Evolutionary conservation across 2,888 invertebrate genomes (phyloP), one percentile per base, ranked within the genome.

Genomic region (Ditula angustiorana): DNA sequence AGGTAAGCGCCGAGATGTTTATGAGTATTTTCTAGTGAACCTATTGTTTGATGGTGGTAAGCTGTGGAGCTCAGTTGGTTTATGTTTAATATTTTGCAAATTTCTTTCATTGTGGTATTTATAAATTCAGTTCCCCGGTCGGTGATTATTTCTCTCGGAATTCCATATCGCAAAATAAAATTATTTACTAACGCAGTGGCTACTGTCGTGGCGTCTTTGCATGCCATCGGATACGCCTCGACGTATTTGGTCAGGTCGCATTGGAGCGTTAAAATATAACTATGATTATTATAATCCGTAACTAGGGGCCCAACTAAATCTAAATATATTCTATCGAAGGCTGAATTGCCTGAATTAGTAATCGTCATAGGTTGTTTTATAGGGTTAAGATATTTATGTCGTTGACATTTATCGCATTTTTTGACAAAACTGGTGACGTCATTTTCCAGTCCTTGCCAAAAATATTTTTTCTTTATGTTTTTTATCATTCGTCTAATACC

Each of bases 401-500:
- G 7, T 33, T 33, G 35, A 37, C 35, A 37, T 37, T 37, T 37
- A 13, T 13, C 13, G 35, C 35, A 37, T 16, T 37, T 37, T 37
- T 13, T 4, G 35, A 37, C 13, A 37, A 37, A 37, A 13, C 13
- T 13, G n/a, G n/a, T 5, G n/a, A 3, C 35, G 13, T 37, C 35
- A 13, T 37, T 37, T 13, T 37, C n/a, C 13, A 37, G n/a, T 13
- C 35, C 16, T 37, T n/a, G 13, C 35, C 35, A 37, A 37, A 37
- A 37, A 37, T 37, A 37, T 16, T 16, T 16, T 21, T 10, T 19
- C 21, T 13, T 11, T 16, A 53, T 53, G n/a, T 53, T 53, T 7
- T 53, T 53, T 8, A 33, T 8, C 53, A 53, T 53, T 33, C 53
- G 30, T 33, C 35, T 53, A 19, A 53, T 35, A 10, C 37, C 59